phyloP scores from a whole-genome alignment of 2,888 invertebrate genomes.

The Leptarthrus brevirostris region DNA sequence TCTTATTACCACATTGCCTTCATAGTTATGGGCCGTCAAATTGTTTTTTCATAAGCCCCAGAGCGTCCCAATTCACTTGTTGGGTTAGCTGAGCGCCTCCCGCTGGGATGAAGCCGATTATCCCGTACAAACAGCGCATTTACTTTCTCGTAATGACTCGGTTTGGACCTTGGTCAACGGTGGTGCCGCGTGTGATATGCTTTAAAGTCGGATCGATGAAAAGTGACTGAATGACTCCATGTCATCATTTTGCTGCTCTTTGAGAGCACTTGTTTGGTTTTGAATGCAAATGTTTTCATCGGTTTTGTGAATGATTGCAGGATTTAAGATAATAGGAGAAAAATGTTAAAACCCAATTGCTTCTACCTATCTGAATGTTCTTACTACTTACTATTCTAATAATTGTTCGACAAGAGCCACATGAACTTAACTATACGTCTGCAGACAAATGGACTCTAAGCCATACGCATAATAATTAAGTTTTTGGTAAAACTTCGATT shows the following conservation, averaged over 20 bases:
- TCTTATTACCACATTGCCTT: constrained; percentile 30
- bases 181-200: constrained; percentile 12
- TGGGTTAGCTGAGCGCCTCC: constrained; percentile 26
- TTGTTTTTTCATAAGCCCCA: not conserved
- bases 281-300: not conserved
- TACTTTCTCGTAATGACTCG: constrained; percentile 45
- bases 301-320: too few relatives aligned
- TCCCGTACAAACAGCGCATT: constrained; percentile 44
- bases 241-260: constrained; percentile 1
- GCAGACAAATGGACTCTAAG: too few relatives aligned
- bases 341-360: too few relatives aligned
- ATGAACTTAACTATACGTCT: too few relatives aligned
- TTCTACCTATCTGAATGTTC: too few relatives aligned
- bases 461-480: too few relatives aligned
- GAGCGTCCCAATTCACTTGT: constrained; percentile 43
- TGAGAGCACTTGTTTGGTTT: not conserved
- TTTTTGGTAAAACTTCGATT: too few relatives aligned
- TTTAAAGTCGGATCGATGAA: constrained; percentile 30
- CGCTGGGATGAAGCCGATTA: constrained; percentile 44
- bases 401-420: too few relatives aligned
- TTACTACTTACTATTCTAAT: too few relatives aligned
- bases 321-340: too few relatives aligned
- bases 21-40: not conserved
- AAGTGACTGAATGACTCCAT: constrained; percentile 4
- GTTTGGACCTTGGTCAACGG: constrained; percentile 40